A percentile compares a stretch with the other conserved stretches of the same genome.
Evolutionary conservation across 2,113 vertebrate species (phyloP).

Genomic region (Archilochus colubris): DNA sequence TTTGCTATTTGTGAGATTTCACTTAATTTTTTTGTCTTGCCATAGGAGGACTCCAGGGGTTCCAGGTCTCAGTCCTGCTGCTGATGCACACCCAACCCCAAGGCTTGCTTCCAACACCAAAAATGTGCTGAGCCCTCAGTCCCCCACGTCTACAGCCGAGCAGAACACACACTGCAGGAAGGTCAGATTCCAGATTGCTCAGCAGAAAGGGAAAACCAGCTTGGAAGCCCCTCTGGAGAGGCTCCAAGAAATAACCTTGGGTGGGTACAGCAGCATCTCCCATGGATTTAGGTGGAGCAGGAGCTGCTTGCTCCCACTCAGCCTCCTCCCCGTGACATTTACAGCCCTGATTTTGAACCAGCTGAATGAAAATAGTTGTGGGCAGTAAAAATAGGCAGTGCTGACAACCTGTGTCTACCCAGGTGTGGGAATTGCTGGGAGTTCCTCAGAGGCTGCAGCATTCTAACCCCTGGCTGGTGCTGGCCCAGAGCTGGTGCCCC

Average conservation of each 20-base stretch:
- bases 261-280: not conserved
- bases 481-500: not conserved
- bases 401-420: not conserved
- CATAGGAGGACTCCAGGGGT: not conserved
- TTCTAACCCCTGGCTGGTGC: no score
- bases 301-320: not conserved
- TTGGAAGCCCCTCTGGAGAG: conserved; percentile 23
- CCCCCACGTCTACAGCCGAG: accelerated
- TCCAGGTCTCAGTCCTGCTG: not conserved
- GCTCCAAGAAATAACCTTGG: not conserved
- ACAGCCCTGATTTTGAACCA: not conserved
- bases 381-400: not conserved
- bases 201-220: not conserved
- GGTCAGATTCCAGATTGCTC: conserved; percentile 16
- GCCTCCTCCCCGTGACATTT: not conserved
- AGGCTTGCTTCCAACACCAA: not conserved
- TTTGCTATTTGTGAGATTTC: conserved; percentile 32
- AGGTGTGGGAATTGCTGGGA: conserved; percentile 11
- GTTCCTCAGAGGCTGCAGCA: not conserved
- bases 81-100: not conserved
- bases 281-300: not conserved
- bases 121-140: not conserved
- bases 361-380: conserved; percentile 11
- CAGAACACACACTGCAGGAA: not conserved
- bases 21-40: not conserved